phyloP scores from a whole-genome alignment of 2,888 invertebrate genomes.

The Hydrotaea diabolus region DNA sequence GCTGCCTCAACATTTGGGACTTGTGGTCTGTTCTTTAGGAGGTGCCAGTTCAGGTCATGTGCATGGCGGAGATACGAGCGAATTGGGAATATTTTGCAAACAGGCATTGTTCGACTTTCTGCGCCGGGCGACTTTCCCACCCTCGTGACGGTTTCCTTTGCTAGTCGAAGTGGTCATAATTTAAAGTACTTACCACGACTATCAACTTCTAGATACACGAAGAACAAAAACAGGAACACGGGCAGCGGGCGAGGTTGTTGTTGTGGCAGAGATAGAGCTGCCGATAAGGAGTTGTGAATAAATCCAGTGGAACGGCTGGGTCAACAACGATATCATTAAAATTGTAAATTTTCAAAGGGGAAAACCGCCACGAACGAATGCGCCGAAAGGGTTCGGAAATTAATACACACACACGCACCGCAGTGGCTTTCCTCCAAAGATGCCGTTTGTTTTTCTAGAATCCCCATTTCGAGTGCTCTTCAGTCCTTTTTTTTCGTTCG shows the following conservation, averaged over 20 bases:
- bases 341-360: slow-evolving; percentile 8
- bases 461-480: slow-evolving; percentile 5
- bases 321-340: neutral
- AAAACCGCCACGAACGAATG: neutral
- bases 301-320: neutral
- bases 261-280: neutral
- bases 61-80: too few relatives aligned
- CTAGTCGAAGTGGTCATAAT: neutral
- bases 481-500: slow-evolving; percentile 1
- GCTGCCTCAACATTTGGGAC: slow-evolving; percentile 48
- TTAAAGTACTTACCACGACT: neutral
- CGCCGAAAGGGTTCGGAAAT: neutral
- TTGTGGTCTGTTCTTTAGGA: slow-evolving; percentile 34
- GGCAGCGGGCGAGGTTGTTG: neutral
- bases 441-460: neutral
- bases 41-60: neutral
- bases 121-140: neutral
- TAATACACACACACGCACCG: neutral
- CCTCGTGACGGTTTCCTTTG: neutral
- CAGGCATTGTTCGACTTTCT: neutral
- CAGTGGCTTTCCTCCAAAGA: neutral
- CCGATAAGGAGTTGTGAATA: slow-evolving; percentile 17
- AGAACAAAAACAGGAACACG: neutral
- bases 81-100: neutral
- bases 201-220: neutral